Conservation (phyloP, 2,888 invertebrate species). For the Platycheirus rosarum region DNA sequence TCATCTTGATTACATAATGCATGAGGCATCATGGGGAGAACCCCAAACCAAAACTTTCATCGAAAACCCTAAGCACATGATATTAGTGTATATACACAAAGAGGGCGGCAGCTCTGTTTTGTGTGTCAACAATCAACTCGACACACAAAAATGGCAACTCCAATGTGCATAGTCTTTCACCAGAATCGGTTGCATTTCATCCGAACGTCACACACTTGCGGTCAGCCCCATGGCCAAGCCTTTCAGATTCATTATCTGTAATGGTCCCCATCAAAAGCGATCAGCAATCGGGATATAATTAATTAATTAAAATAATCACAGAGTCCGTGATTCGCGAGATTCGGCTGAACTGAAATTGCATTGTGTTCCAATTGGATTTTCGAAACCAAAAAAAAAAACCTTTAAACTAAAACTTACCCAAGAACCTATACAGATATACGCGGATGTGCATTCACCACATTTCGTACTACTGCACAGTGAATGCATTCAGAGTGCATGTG, state of each 20-base stretch:
- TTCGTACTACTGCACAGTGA: background rate
- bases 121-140: constrained; percentile 28
- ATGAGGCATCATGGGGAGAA: constrained; percentile 19
- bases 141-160: background rate
- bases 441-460: constrained; percentile 23
- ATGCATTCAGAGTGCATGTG: no score
- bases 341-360: constrained; percentile 47
- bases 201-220: constrained; percentile 16
- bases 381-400: constrained; percentile 4
- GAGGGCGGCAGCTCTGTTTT: background rate
- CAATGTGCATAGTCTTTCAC: constrained; percentile 14
- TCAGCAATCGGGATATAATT: constrained; percentile 37
- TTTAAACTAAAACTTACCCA: background rate
- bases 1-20: constrained; percentile 45
- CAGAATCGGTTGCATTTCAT: constrained; percentile 25
- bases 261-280: constrained; percentile 11
- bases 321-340: constrained; percentile 30
- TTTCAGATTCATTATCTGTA: constrained; percentile 29
- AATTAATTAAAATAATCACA: constrained; percentile 63
- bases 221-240: background rate
- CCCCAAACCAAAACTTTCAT: constrained; percentile 19
- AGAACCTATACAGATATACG: background rate
- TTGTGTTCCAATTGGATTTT: constrained; percentile 49
- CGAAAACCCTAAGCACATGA: constrained; percentile 9
- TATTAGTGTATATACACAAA: background rate